A percentile compares a stretch with the other conserved stretches of the same genome.
Conservation (phyloP, 2,797 vertebrate species). For the Adrianichthys oophorus region DNA sequence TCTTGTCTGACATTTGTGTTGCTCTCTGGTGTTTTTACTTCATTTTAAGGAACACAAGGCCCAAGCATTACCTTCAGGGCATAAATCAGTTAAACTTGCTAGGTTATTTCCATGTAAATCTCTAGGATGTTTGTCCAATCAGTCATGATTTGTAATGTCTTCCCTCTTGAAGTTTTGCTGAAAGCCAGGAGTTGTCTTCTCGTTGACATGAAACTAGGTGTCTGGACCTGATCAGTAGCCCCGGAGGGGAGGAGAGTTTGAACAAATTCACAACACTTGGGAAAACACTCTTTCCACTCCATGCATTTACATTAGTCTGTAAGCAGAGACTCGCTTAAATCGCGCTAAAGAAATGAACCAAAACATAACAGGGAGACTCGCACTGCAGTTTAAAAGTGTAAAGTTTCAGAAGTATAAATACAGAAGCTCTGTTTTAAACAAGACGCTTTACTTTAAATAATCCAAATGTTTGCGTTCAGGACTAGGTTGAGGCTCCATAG, state of each 20-base stretch:
- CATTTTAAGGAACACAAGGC: slow-evolving; percentile 17
- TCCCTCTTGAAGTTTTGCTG: neutral
- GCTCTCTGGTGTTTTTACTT: slow-evolving; percentile 53
- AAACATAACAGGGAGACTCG: neutral
- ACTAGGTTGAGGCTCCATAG: neutral
- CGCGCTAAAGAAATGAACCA: slow-evolving; percentile 5
- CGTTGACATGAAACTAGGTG: slow-evolving; percentile 10
- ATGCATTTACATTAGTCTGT: neutral
- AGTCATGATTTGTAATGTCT: too few relatives aligned
- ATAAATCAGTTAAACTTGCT: slow-evolving; percentile 18
- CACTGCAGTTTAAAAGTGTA: neutral
- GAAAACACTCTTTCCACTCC: slow-evolving; percentile 34
- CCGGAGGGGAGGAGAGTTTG: slow-evolving; percentile 1
- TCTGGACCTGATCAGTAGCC: slow-evolving; percentile 18
- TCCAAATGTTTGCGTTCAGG: neutral
- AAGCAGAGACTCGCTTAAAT: neutral
- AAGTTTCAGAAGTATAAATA: slow-evolving; percentile 1
- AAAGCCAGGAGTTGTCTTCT: slow-evolving; percentile 10
- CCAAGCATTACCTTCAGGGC: slow-evolving; percentile 30
- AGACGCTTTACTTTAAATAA: neutral
- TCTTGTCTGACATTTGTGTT: slow-evolving; percentile 62
- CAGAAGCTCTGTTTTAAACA: neutral
- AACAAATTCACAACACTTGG: slow-evolving; percentile 39
- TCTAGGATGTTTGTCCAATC: neutral
- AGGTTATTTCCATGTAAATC: neutral